These are phyloP conservation scores for Sigmodon hispidus DNA, from an alignment of 2,113 vertebrate species.

Conservation along the genomic window DNA sequence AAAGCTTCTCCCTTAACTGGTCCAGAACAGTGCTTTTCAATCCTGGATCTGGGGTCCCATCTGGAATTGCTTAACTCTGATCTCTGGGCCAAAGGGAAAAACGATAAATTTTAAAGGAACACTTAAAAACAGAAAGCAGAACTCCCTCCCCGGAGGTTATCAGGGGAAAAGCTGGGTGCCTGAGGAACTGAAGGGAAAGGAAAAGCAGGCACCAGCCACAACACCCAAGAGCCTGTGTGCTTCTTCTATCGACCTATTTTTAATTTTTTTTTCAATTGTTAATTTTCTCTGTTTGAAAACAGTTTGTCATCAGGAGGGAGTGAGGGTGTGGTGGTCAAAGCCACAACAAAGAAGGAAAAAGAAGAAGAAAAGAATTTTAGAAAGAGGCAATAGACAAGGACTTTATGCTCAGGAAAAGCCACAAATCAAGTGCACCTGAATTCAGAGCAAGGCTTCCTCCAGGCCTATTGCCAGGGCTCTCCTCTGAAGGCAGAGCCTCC, in stretches of 20 bases:
- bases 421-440: background rate
- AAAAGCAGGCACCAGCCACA: background rate
- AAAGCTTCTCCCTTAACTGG: background rate
- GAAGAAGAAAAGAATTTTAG: background rate
- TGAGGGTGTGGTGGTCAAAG: no score
- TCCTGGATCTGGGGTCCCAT: background rate
- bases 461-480: background rate
- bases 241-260: background rate
- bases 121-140: background rate
- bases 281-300: background rate
- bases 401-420: background rate
- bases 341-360: background rate
- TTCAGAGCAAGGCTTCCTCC: background rate
- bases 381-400: background rate
- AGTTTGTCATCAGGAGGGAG: background rate
- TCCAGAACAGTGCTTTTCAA: background rate
- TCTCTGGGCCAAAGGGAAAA: background rate
- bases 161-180: background rate
- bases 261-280: background rate
- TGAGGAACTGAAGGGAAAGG: background rate
- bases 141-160: background rate
- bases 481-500: background rate
- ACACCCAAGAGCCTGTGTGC: background rate
- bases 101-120: conserved; percentile 12
- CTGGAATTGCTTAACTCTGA: background rate